Evolutionary conservation across 2,113 vertebrate species (phyloP).

Genomic region (Corvus hawaiiensis): DNA sequence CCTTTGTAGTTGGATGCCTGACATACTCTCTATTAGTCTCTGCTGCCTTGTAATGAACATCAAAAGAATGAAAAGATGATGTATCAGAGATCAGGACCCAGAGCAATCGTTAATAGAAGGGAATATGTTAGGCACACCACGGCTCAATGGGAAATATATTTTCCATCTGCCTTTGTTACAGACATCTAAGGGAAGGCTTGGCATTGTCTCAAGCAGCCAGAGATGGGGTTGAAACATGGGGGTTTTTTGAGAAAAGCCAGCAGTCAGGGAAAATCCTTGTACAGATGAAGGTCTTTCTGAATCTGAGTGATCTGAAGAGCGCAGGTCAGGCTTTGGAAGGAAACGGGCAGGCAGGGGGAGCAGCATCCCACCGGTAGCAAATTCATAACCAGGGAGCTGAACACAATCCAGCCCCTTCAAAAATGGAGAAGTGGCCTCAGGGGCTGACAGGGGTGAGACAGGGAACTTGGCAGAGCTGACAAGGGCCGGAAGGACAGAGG

Average conservation of each 20-base stretch:
- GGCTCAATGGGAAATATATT: neutral
- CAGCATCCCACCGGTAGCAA: neutral
- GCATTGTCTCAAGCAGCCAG: neutral
- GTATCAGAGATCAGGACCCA: conserved; percentile 15
- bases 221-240: neutral
- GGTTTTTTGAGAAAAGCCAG: neutral
- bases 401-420: neutral
- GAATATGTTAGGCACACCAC: neutral
- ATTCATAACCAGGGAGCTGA: neutral
- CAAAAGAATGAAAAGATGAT: conserved; percentile 24
- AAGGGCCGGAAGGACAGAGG: neutral
- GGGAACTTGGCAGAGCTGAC: neutral
- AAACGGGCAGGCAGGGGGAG: rapidly evolving
- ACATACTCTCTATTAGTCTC: neutral
- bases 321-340: neutral
- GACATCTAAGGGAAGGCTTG: conserved; percentile 1
- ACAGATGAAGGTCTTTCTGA: neutral
- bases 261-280: neutral
- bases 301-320: neutral
- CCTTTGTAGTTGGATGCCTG: neutral
- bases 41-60: conserved; percentile 1
- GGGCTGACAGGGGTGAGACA: neutral
- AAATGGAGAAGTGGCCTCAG: neutral
- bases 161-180: neutral
- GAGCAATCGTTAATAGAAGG: neutral